phyloP scores from a whole-genome alignment of 2,797 vertebrate genomes.

The Microctenopoma steveboyesi region DNA sequence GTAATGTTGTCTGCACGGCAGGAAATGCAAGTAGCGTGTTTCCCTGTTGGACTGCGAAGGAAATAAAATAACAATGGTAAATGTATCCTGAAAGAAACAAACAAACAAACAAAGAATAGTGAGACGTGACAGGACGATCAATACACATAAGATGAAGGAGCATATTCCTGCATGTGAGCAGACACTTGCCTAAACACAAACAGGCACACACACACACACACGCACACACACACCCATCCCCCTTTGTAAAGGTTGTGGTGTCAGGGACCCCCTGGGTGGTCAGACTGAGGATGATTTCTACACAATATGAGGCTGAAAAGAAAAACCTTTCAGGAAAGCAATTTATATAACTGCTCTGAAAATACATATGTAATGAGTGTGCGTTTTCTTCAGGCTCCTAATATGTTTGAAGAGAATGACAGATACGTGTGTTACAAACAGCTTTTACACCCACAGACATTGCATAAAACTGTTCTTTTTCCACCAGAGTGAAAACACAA shows the following conservation, averaged over 20 bases:
- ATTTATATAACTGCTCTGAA: slow-evolving; percentile 23
- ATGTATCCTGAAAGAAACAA: slow-evolving; percentile 58
- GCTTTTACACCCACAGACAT: slow-evolving; percentile 34
- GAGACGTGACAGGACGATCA: slow-evolving; percentile 56
- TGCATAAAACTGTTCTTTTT: slow-evolving; percentile 42
- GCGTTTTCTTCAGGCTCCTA: slow-evolving; percentile 3
- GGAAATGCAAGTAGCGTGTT: slow-evolving; percentile 57
- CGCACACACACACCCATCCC: slow-evolving; percentile 68
- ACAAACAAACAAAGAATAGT: slow-evolving; percentile 35
- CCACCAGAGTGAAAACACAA: slow-evolving; percentile 52
- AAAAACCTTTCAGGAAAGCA: slow-evolving; percentile 59
- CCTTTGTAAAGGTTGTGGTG: slow-evolving; percentile 79
- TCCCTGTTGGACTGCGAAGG: slow-evolving; percentile 41
- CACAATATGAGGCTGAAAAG: slow-evolving; percentile 71
- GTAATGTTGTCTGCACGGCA: slow-evolving; percentile 60
- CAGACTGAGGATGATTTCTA: slow-evolving; percentile 82
- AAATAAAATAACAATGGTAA: slow-evolving; percentile 66
- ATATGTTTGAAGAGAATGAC: slow-evolving; percentile 31
- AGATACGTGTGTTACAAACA: slow-evolving; percentile 7
- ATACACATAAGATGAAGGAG: slow-evolving; percentile 72
- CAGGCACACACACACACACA: slow-evolving; percentile 32
- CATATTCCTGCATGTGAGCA: slow-evolving; percentile 78
- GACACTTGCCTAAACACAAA: slow-evolving; percentile 74
- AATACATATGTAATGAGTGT: neutral
- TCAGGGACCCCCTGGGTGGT: slow-evolving; percentile 83